phyloP scores from a whole-genome alignment of 2,797 vertebrate species.

The Gadopsis marmoratus region DNA sequence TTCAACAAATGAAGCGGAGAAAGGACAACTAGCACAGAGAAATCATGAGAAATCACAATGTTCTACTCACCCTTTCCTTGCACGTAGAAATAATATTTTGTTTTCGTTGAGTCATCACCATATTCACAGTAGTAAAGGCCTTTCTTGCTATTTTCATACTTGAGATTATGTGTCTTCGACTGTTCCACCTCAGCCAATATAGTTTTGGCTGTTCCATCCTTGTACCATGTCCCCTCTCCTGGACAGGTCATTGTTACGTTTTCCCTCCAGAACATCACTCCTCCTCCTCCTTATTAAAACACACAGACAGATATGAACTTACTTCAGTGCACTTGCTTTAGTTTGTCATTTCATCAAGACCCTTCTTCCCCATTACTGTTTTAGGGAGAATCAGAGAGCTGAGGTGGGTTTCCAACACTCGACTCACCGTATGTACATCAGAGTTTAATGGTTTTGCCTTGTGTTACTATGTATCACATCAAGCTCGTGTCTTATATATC shows the following conservation, averaged over 20 bases:
- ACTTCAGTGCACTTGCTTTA: background rate
- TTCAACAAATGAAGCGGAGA: background rate
- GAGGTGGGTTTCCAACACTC: background rate
- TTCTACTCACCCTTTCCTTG: constrained; percentile 72
- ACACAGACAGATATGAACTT: constrained; percentile 3
- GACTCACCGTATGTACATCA: accelerated
- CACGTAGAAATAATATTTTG: constrained; percentile 67
- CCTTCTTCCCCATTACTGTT: background rate
- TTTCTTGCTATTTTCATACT: constrained; percentile 14
- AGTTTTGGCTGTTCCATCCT: too few relatives aligned
- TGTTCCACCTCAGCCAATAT: too few relatives aligned
- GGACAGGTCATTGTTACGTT: constrained; percentile 56
- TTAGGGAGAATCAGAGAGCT: background rate
- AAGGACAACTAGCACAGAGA: accelerated
- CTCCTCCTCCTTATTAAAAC: background rate
- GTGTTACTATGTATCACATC: accelerated
- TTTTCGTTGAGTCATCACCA: accelerated
- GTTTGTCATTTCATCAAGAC: background rate
- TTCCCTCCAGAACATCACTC: accelerated
- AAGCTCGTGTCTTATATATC: accelerated
- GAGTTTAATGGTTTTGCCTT: accelerated
- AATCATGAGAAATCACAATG: background rate
- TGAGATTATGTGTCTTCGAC: accelerated
- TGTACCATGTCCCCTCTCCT: accelerated
- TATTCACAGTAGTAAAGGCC: background rate